Base-by-base conservation (phyloP, 37 sponge, comb jelly and placozoan species). In the Oopsacas minuta region DNA sequence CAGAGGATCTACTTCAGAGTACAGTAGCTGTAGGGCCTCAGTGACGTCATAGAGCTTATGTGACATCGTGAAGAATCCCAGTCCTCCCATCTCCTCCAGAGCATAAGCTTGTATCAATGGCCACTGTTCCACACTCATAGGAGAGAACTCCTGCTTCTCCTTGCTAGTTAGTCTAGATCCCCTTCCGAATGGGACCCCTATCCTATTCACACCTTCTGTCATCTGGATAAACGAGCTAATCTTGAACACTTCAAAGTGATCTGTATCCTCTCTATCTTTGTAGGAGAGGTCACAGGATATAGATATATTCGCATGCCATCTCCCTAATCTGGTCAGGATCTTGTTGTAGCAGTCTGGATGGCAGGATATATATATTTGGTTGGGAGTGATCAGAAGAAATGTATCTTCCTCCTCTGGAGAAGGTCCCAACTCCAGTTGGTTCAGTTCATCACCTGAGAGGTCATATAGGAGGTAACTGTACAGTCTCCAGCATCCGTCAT, bases 51-150 rank as follows among this genome's bases (percentile, higher is more conserved):
- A 15, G 28, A 84, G 30, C 84, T 3, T 38, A 35, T 84, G 84
- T 38, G 84, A 25, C 52, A 39, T 1, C 37, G 84, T 84, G 52
- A 84, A 84, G 84, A 84, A 84, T 7, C 84, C 84, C 34, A 35
- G 37, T 52, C 84, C 84, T 36, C 84, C 84, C 8, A 84, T 30
- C 36, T 84, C 84, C 36, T 84, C 84, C 36, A 49, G 52, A 23
- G 84, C 84, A 36, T 84, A 84, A 12, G 84, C 84, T 35, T 84
- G 84, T 1, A 84, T 35, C 84, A 84, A 36, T 15, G 84, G 84
- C 84, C 84, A 84, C 36, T 25, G 52, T 36, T 84, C 84, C 23
- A 84, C 52, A 8, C 36, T 84, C 84, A 84, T 84, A 5, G 22
- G 5, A 20, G 75, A 61, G 30, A 61, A 61, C 17, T 17, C 51